Base-by-base conservation (phyloP, 2,888 invertebrate genomes). In the Calephelis perditalis region DNA sequence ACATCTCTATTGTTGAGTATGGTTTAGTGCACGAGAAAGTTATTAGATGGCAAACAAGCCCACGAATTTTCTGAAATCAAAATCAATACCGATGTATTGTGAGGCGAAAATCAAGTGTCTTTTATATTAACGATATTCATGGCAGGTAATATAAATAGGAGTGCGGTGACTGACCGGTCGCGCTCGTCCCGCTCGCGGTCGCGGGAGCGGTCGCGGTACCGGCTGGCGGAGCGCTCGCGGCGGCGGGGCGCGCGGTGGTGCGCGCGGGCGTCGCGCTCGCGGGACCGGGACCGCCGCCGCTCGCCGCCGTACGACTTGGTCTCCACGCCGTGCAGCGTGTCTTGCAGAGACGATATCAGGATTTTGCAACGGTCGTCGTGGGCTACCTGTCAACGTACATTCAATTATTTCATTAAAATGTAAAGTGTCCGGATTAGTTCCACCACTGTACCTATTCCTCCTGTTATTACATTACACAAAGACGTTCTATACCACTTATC, bases 301-400 rank as follows among this genome's bases (percentile, higher is more conserved):
- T 76, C 81, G 52, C 93, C 93, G 70, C 97, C 97, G 81, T 99
- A 99, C 71, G 98, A 98, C 89, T 99, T 99, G 46, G 97, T 96
- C 91, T 99, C 99, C 11, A 99, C 98, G 57, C 99, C 99, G 81
- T 98, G 96, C 49, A 99, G 91, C 1, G 99, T 99, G 80, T 99
- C 99, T 86, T 98, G 97, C 3, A 99, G 92, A 0, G 98, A 98
- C 71, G 97, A 98, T 69, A 99, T 98, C 61, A 99, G 91, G 72
- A 99, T 99, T 90, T 99, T 98, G 91, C 99, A 99, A 52, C 99
- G 94, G 80, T 99, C 99, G 84, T 99, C 99, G 72, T 95, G 95
- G 0, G 98, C 96, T 56, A 98, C 96, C 88, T 92, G 71, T 0
- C 10, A 57, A 7, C 7, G 11, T 40, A 2, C 15, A 57, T 36